Evolutionary conservation across 2,797 vertebrate species (phyloP).

Genomic region (Sebastes steindachneri): DNA sequence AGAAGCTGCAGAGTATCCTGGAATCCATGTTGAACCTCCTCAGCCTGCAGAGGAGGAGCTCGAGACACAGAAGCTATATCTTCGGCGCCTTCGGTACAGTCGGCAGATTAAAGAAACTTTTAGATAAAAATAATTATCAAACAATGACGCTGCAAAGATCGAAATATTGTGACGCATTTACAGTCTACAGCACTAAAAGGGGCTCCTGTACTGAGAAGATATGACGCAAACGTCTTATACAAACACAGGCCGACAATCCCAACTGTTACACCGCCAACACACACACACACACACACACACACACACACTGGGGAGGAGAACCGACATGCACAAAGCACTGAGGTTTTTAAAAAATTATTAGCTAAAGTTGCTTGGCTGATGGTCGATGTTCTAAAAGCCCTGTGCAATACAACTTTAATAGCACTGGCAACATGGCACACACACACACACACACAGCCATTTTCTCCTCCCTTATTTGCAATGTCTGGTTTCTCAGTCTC

Average conservation of each 20-base stretch:
- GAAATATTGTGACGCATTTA: neutral
- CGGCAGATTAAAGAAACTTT: neutral
- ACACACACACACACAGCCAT: slow-evolving; percentile 23
- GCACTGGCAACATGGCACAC: slow-evolving; percentile 62
- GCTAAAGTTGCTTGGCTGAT: slow-evolving; percentile 73
- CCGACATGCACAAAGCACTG: slow-evolving; percentile 69
- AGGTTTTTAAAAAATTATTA: slow-evolving; percentile 80
- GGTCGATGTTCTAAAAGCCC: slow-evolving; percentile 77
- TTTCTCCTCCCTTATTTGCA: slow-evolving; percentile 58
- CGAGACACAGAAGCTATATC: neutral
- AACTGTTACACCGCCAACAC: slow-evolving; percentile 38
- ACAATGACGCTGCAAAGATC: neutral
- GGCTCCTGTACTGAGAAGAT: neutral
- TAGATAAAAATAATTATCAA: neutral
- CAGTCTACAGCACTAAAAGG: neutral
- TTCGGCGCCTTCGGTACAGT: neutral
- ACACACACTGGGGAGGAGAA: slow-evolving; percentile 4
- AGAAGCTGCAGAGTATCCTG: neutral
- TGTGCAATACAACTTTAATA: slow-evolving; percentile 79
- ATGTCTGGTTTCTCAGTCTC: slow-evolving; percentile 62
- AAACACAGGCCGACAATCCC: slow-evolving; percentile 40
- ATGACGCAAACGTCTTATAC: slow-evolving; percentile 10
- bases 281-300: slow-evolving; percentile 23
- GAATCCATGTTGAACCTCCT: neutral
- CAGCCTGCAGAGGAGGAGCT: neutral